A percentile compares a stretch with the other conserved stretches of the same genome.
Evolutionary conservation across 2,888 invertebrate genomes (phyloP).

Genomic region (Melitaea athalia): DNA sequence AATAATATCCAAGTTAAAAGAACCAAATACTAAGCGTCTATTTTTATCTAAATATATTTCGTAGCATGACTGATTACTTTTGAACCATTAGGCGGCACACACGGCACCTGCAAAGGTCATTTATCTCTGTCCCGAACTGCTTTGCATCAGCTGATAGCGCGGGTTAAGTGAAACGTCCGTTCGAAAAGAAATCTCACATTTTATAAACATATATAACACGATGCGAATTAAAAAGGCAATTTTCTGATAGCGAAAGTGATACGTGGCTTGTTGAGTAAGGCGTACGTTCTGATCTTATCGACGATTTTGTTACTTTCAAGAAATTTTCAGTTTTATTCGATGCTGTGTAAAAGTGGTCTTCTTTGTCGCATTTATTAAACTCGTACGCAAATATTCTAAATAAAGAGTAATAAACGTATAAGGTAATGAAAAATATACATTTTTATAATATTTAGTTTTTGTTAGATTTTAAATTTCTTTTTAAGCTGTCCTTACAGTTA

Average conservation of each 20-base stretch:
- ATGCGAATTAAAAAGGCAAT: constrained; percentile 30
- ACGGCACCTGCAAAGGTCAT: constrained; percentile 48
- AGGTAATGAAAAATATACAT: no score
- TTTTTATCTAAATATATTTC: constrained; percentile 28
- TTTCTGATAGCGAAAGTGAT: constrained; percentile 26
- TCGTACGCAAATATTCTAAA: no score
- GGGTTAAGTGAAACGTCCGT: constrained; percentile 47
- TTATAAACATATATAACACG: constrained; percentile 19
- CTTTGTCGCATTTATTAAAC: no score
- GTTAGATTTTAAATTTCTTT: no score
- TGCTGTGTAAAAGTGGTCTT: no score
- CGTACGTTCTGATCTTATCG: not conserved
- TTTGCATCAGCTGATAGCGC: constrained; percentile 62
- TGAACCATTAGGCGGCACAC: constrained; percentile 36
- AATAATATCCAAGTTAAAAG: not conserved
- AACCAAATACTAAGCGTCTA: not conserved
- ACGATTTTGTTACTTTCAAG: no score
- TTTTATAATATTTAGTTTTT: no score
- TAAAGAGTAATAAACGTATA: no score
- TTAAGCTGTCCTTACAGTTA: no score
- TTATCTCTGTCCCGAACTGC: constrained; percentile 67
- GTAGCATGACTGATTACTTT: constrained; percentile 40
- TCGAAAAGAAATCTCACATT: constrained; percentile 26
- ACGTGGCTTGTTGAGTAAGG: not conserved
- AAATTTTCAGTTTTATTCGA: no score